Conservation (phyloP, 2,888 invertebrate species). For the Halictus ligatus region DNA sequence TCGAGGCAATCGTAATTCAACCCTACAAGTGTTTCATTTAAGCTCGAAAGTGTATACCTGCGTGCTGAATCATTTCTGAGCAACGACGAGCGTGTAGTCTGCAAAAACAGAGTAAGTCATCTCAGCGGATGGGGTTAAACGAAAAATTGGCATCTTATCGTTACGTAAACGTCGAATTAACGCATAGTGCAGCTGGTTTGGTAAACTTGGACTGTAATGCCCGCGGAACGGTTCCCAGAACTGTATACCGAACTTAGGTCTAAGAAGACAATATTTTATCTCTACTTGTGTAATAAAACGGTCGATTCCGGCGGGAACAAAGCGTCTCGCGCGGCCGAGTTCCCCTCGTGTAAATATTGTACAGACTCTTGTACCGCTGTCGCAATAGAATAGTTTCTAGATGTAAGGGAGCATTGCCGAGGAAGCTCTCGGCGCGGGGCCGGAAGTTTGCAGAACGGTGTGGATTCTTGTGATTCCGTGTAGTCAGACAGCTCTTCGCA, state of each 20-base stretch:
- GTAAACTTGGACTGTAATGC: not conserved
- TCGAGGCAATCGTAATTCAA: not conserved
- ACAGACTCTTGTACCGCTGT: slow-evolving; percentile 51
- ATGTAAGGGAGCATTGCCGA: slow-evolving; percentile 6
- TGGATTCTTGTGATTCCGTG: slow-evolving; percentile 51
- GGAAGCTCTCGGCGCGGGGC: slow-evolving; percentile 12
- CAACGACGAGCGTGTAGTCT: not conserved
- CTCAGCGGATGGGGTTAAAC: not conserved
- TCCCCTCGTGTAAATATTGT: slow-evolving; percentile 60
- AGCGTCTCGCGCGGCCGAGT: not conserved
- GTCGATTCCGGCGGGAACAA: slow-evolving; percentile 2
- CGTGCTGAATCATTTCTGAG: not conserved
- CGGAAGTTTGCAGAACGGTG: slow-evolving; percentile 28
- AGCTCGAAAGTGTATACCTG: not conserved
- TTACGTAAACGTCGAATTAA: not conserved
- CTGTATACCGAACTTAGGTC: not conserved
- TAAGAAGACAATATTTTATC: slow-evolving; percentile 17
- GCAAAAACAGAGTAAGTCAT: not conserved
- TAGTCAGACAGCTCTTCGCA: slow-evolving; percentile 53
- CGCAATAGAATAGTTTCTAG: slow-evolving; percentile 44
- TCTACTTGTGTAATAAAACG: slow-evolving; percentile 10
- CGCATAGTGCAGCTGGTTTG: not conserved
- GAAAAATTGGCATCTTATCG: not conserved
- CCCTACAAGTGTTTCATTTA: not conserved
- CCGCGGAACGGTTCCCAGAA: not conserved